Evolutionary conservation across 2,113 vertebrate genomes (phyloP), one percentile per base, ranked within the genome.

Genomic region (Burhinus oedicnemus): DNA sequence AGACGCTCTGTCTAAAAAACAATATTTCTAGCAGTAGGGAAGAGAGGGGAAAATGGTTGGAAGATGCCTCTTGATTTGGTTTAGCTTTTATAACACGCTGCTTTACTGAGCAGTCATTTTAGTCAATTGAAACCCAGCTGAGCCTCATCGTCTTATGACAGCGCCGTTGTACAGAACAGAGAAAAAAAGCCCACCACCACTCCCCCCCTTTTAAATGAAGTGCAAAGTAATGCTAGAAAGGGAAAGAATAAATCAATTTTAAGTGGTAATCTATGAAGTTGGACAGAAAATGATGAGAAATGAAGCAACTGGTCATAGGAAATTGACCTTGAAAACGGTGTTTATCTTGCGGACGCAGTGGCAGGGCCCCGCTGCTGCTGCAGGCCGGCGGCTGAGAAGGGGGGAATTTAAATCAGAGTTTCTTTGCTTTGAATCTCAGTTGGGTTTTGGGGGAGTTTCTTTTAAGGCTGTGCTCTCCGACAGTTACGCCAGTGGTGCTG

Each of bases 261-360:
- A 97, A 97, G 96, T 95, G 96, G 93, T 98, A 97, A 97, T 97
- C 95, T 97, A 96, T 95, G 96, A 96, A 98, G 96, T 72, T 95
- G 95, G 95, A 95, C 94, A 95, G 97, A 97, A 97, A 98, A 96
- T 90, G 83, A 97, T 96, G 96, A 97, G 93, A 96, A 97, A 95
- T 94, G 95, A 97, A 97, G 96, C 88, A 95, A 97, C 69, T 85
- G 83, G 96, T 92, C 96, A 84, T 96, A 97, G 96, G 95, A 98
- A 97, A 98, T 96, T 97, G 97, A 96, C 97, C 97, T 98, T 98
- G 97, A 97, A 98, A 97, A 95, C 71, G 86, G 89, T 93, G 95
- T 97, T 98, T 97, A 94, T 96, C 95, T 90, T 80, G 89, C 1
- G 58, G 94, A 47, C 20, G 21, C 79, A 70, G 91, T 5, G 90